Evolutionary conservation across 2,113 vertebrate species (phyloP).

Genomic region (Tapirus terrestris): DNA sequence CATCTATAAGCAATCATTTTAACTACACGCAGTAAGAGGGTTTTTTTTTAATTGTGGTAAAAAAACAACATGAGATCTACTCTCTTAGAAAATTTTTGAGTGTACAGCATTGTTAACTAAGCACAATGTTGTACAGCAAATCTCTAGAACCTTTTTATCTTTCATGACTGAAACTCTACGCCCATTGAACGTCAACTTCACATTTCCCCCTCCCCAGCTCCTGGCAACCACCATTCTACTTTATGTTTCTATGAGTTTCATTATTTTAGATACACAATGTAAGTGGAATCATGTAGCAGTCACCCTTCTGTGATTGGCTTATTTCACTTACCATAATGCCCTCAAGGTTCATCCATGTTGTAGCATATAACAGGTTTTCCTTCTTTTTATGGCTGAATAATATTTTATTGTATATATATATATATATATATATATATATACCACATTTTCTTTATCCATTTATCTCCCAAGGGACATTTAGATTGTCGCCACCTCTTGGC

Average conservation of each 20-base stretch:
- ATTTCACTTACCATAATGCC: neutral
- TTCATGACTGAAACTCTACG: neutral
- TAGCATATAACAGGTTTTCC: neutral
- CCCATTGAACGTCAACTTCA: neutral
- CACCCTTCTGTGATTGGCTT: neutral
- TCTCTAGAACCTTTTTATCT: neutral
- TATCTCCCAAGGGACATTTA: neutral
- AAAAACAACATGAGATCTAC: neutral
- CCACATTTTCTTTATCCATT: neutral
- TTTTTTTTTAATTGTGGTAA: neutral
- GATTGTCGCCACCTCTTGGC: neutral
- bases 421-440: too few relatives aligned
- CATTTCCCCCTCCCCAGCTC: neutral
- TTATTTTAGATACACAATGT: neutral
- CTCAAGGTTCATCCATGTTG: neutral
- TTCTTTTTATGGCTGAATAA: neutral
- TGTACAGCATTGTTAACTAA: neutral
- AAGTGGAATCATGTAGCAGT: neutral
- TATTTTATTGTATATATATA: neutral
- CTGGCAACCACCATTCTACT: neutral
- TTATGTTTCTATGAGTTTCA: neutral
- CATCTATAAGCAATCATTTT: neutral
- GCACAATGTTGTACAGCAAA: neutral
- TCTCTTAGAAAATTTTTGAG: neutral
- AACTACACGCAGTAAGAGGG: neutral